Evolutionary conservation across 2,797 vertebrate genomes (phyloP), one percentile per base, ranked within the genome.

Genomic region (Enoplosus armatus): DNA sequence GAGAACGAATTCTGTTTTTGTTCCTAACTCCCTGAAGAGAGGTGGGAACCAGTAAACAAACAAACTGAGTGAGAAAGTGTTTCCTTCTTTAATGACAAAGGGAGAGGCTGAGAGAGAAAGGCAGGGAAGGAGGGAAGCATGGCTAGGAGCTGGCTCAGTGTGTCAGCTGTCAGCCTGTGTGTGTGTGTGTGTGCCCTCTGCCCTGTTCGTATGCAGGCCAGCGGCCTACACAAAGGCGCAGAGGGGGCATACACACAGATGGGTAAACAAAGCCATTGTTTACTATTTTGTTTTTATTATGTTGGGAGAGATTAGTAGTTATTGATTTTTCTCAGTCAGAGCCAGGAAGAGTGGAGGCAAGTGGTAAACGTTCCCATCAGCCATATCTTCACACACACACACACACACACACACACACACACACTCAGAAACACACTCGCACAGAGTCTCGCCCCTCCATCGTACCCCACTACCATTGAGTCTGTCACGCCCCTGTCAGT

Each of bases 401-500:
- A 80, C 77, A 77, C 66, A 73, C 68, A 62, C 66, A 67, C 53
- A 54, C 56, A 63, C 53, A 59, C 60, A 27, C 66, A 66, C 73
- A 78, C 65, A 75, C 79, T 72, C 75, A 82, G 64, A 83, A 62
- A 87, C 82, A 80, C 85, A 71, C 75, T 60, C 56, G 72, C 71
- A 79, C 61, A 76, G 58, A 82, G 74, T 68, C 80, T 72, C 48
- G 26, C 74, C 91, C 88, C 90, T 86, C 71, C 77, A 68, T 77
- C 65, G 47, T 73, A 71, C 85, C 95, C 93, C 92, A 93, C 94
- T 91, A 91, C 96, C 96, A 97, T 96, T 97, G 94, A 96, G 94
- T 90, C 96, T 96, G 96, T 98, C 97, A 97, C 95, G 95, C 96
- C 96, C 96, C 95, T 98, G 97, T 99, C 98, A 98, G 96, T 95